Percentiles rank a stretch among this genome's conserved stretches.
Evolutionary conservation across 1,140 invertebrate species (phyloP).

Genomic region (Trichonephila clavipes): DNA sequence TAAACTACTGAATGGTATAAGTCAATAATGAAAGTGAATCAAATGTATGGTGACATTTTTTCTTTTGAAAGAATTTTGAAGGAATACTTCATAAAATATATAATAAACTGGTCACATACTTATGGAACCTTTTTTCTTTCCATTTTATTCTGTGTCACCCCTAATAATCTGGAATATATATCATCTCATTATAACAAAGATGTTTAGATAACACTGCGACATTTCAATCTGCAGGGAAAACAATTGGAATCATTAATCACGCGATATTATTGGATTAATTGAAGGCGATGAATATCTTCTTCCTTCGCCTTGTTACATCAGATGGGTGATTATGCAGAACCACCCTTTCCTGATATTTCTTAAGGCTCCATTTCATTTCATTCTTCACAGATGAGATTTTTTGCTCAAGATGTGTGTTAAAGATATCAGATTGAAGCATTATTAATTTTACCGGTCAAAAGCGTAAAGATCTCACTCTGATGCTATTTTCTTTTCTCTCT

Average conservation of each 20-base stretch:
- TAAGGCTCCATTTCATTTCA: background rate
- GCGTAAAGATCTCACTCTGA: background rate
- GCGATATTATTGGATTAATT: conserved; percentile 38
- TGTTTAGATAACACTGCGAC: background rate
- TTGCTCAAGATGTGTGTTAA: background rate
- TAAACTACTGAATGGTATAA: no score
- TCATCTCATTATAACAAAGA: no score
- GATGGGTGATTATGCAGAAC: conserved; percentile 53
- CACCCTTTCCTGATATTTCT: conserved; percentile 52
- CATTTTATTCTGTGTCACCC: no score
- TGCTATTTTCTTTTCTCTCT: background rate
- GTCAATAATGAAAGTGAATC: no score
- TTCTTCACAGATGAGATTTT: conserved; percentile 13
- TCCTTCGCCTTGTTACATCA: conserved; percentile 27
- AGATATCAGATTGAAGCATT: background rate
- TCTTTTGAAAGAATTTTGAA: no score
- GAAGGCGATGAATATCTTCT: background rate
- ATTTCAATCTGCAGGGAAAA: conserved; percentile 32
- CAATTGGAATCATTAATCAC: conserved; percentile 52
- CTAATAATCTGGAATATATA: no score
- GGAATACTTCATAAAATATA: no score
- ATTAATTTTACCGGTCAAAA: conserved; percentile 62
- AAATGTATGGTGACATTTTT: no score
- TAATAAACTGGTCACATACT: no score
- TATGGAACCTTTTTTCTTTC: no score